Evolutionary conservation across 2,113 vertebrate genomes (phyloP).

Genomic region (Clarias magur): DNA sequence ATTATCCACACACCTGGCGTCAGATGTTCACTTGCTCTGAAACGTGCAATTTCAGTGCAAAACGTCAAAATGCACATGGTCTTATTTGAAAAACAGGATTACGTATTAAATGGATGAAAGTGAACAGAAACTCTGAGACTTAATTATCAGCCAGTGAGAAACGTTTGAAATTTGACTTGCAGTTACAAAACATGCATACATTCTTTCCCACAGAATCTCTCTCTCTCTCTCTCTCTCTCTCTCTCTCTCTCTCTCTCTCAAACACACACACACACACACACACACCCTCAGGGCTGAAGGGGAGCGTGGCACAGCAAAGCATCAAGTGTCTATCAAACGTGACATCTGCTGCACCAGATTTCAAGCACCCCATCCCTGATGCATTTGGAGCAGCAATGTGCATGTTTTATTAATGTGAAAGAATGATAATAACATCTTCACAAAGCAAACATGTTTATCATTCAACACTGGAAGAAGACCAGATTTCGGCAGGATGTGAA

Average conservation of each 20-base stretch:
- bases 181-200: constrained; percentile 6
- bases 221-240: not conserved
- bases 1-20: not conserved
- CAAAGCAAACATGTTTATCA: constrained; percentile 24
- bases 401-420: constrained; percentile 35
- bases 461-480: not conserved
- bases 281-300: constrained; percentile 36
- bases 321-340: constrained; percentile 48
- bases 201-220: not conserved
- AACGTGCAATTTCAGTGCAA: not conserved
- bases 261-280: constrained; percentile 21
- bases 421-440: constrained; percentile 27
- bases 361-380: constrained; percentile 45
- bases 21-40: not conserved
- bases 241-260: not conserved
- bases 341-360: constrained; percentile 46
- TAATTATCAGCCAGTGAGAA: constrained; percentile 6
- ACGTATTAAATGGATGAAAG: not conserved
- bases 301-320: constrained; percentile 24
- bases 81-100: not conserved
- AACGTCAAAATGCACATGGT: not conserved
- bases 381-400: constrained; percentile 26
- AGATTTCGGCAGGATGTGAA: not conserved
- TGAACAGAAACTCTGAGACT: not conserved
- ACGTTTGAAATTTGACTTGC: not conserved